Conservation (phyloP, 2,888 invertebrate genomes). For the Drosophila conformis region DNA sequence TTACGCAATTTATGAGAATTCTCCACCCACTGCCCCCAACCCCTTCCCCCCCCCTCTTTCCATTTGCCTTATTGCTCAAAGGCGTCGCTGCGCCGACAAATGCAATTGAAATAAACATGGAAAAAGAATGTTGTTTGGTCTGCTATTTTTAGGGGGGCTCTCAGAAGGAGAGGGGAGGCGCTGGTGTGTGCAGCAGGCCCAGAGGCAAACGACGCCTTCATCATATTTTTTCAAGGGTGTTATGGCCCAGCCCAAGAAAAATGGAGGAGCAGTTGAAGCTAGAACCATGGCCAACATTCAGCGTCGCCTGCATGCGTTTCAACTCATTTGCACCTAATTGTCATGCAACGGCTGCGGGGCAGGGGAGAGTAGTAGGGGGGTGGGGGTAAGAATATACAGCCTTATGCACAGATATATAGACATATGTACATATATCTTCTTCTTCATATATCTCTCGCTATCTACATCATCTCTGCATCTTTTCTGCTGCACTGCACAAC, state of each 20-base stretch:
- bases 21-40: background rate
- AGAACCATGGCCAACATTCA: constrained; percentile 11
- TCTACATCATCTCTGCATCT: constrained; percentile 2
- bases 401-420: too few relatives aligned
- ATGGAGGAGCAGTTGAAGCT: background rate
- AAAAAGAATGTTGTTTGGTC: constrained; percentile 42
- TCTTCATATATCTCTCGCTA: background rate
- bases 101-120: constrained; percentile 79
- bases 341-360: constrained; percentile 58
- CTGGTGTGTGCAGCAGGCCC: constrained; percentile 15
- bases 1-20: constrained; percentile 69
- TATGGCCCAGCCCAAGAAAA: constrained; percentile 1
- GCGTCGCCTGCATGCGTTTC: constrained; percentile 61
- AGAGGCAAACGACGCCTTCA: constrained; percentile 43
- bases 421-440: too few relatives aligned
- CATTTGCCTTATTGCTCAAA: background rate
- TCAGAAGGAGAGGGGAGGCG: background rate
- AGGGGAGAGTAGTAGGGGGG: background rate
- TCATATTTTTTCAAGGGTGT: constrained; percentile 60
- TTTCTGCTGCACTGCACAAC: background rate
- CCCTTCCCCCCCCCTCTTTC: background rate
- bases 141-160: constrained; percentile 17
- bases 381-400: background rate
- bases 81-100: constrained; percentile 48
- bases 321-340: constrained; percentile 79